phyloP scores from a whole-genome alignment of 2,888 invertebrate genomes.

The Achlya flavicornis region DNA sequence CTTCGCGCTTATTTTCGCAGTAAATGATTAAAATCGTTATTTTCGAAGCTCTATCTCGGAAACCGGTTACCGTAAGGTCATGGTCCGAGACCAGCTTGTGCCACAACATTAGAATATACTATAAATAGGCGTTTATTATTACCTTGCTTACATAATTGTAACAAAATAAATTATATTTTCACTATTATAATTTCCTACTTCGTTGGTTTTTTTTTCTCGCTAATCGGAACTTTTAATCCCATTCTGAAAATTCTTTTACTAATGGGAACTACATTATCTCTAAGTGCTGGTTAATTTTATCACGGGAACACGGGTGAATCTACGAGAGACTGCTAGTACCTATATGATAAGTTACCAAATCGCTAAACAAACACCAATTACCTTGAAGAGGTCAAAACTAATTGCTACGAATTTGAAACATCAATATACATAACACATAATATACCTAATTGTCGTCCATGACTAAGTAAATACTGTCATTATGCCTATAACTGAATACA shows the following conservation, averaged over 20 bases:
- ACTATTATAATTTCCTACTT: too few species aligned
- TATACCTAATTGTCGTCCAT: not conserved
- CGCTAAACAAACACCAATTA: not conserved
- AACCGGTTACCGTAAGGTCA: constrained; percentile 7
- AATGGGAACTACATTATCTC: too few species aligned
- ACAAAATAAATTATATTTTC: not conserved
- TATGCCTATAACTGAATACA: constrained; percentile 5
- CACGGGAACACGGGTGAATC: too few species aligned
- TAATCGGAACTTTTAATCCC: too few species aligned
- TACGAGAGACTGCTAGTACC: too few species aligned
- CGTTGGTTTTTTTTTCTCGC: too few species aligned
- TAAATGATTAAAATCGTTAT: not conserved
- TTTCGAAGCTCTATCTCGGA: not conserved
- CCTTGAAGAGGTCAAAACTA: not conserved
- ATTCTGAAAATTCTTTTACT: too few species aligned
- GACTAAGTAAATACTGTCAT: constrained; percentile 9
- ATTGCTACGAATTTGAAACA: not conserved
- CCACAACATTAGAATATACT: constrained; percentile 7
- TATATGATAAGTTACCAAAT: too few species aligned
- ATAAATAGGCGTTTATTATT: constrained; percentile 8
- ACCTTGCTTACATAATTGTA: not conserved
- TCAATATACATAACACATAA: not conserved
- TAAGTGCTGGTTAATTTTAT: too few species aligned
- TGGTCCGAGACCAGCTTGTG: not conserved
- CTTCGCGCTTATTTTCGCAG: not conserved